Base-by-base conservation (phyloP, 2,113 vertebrate species). In the Clupea harengus region DNA sequence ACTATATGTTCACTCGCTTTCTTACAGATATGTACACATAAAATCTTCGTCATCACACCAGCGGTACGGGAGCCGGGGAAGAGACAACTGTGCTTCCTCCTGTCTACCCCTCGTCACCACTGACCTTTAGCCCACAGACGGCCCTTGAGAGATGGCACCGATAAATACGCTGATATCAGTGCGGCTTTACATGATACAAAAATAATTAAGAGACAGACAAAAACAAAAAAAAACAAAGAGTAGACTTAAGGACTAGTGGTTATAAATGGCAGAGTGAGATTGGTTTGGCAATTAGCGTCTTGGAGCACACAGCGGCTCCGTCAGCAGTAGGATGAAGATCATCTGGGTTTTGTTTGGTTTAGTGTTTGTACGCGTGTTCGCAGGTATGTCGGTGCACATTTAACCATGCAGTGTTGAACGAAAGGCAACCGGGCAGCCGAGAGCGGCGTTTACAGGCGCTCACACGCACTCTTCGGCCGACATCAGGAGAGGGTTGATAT, bases 401-500 rank as follows among this genome's bases (percentile, higher is more conserved):
- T 90, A 90, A 92, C 91, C 92, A 91, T 92, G 92, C 91, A 91
- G 82, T 57, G 88, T 88, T 86, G 87, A 89, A 88, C 87, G 91
- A 87, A 88, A 88, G 83, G 85, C 85, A 86, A 83, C 49, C 81
- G 88, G 86, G 88, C 88, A 81, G 52, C 46, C 52, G 50, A 22
- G n/a, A 82, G 54, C 2, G 17, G 45, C 0, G 47, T 46, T 86
- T 39, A 39, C 39, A 39, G 39, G 39, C 39, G 46, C 75, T 99
- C 95, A 99, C 94, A 99, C 98, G 88, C 98, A 99, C 94, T 99
- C 98, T 93, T 99, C 98, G 4, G 98, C 98, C 6, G 98, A 99
- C 98, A 99, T 99, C 94, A 99, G 90, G 60, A 99, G 97, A 60
- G 98, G 98, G 93, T 99, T 99, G 94, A 99, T 99, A 92, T 99